Percentiles rank a stretch among this genome's conserved stretches.
Conservation (phyloP, 2,797 vertebrate species). For the Neoniphon sammara region DNA sequence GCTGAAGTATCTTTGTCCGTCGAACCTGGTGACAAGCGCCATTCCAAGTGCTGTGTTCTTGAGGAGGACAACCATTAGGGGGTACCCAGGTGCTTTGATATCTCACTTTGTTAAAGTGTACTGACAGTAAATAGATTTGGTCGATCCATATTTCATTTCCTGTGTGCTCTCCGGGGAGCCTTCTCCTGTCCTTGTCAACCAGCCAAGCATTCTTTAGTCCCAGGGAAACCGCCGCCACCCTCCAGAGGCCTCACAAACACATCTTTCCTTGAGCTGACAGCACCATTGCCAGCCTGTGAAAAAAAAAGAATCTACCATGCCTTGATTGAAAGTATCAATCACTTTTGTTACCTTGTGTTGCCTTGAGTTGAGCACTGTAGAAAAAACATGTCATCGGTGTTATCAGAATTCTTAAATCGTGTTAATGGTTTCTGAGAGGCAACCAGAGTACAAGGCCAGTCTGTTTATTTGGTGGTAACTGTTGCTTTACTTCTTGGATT, state of each 20-base stretch:
- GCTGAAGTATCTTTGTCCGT: slow-evolving; percentile 2
- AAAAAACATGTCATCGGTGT: slow-evolving; percentile 23
- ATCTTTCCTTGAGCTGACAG: slow-evolving; percentile 51
- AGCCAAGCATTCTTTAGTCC: slow-evolving; percentile 24
- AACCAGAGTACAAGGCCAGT: not conserved
- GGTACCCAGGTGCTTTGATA: slow-evolving; percentile 34
- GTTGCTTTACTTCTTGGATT: not conserved
- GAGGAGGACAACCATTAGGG: slow-evolving; percentile 16
- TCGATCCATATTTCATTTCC: slow-evolving; percentile 75
- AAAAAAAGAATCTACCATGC: slow-evolving; percentile 6
- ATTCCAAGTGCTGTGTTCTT: slow-evolving; percentile 15
- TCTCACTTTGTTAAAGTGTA: slow-evolving; percentile 58
- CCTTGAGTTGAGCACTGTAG: slow-evolving; percentile 28
- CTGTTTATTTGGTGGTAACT: not conserved
- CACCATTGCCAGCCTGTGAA: slow-evolving; percentile 21
- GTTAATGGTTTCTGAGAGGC: not conserved
- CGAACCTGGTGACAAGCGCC: not conserved
- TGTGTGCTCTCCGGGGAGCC: slow-evolving; percentile 50
- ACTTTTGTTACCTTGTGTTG: slow-evolving; percentile 17
- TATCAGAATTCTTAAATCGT: slow-evolving; percentile 26
- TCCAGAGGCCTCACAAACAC: slow-evolving; percentile 37
- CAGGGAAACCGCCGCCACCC: slow-evolving; percentile 15
- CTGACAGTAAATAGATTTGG: slow-evolving; percentile 71
- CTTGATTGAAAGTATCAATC: slow-evolving; percentile 59
- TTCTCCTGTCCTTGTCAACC: slow-evolving; percentile 58